Conservation (phyloP, 2,113 vertebrate species). For the Megalops atlanticus region DNA sequence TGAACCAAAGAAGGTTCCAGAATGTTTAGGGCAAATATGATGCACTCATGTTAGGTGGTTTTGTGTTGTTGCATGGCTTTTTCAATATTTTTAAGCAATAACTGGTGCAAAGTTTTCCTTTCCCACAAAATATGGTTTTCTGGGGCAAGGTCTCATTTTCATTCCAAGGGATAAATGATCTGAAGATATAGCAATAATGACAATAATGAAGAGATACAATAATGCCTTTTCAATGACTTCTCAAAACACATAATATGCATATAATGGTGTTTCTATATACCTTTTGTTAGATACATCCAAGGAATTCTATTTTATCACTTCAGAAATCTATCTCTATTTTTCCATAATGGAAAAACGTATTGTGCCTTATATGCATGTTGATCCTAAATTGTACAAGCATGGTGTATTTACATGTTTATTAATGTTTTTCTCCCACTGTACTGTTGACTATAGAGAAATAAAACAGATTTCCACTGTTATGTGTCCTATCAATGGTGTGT, state of each 20-base stretch:
- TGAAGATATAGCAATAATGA: neutral
- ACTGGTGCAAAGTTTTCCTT: too few species aligned
- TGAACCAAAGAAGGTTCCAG: neutral
- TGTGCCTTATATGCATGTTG: neutral
- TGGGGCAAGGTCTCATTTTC: neutral
- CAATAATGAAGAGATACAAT: too few species aligned
- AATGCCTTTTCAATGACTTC: too few species aligned
- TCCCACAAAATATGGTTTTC: neutral
- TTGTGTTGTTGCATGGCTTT: neutral
- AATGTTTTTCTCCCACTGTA: neutral
- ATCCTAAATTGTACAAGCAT: too few species aligned
- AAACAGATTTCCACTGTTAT: too few species aligned
- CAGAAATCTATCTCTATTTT: neutral
- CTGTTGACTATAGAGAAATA: too few species aligned
- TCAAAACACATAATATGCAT: too few species aligned
- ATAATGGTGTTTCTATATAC: neutral
- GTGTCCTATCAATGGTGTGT: too few species aligned
- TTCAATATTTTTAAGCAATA: neutral
- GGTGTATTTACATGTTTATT: neutral
- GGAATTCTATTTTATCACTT: too few species aligned
- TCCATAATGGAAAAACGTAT: constrained; percentile 5
- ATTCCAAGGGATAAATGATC: neutral
- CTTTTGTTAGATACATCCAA: neutral
- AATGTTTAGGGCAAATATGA: too few species aligned
- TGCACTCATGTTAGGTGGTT: neutral